Evolutionary conservation across 2,797 vertebrate species (phyloP), one percentile per base, ranked within the genome.

Genomic region (Megaceryle alcyon): DNA sequence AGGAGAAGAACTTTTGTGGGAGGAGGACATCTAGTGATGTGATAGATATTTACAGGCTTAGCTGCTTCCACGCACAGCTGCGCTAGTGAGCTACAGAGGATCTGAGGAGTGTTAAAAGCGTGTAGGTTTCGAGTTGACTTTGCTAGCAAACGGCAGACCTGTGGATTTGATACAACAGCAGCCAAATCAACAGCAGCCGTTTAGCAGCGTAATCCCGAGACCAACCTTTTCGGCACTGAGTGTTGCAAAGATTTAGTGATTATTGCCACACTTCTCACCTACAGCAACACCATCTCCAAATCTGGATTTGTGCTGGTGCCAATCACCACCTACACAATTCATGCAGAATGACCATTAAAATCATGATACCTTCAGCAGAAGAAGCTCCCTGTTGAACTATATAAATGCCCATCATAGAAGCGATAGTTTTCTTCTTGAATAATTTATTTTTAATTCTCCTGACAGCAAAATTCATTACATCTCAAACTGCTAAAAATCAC

Each of bases 21-120:
- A 97, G 87, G 78, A 90, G 79, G 97, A 95, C 97, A 97, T 93
- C 96, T 97, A 97, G 97, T 92, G 97, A 82, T 65, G 70, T 37
- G 51, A 90, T 51, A 9, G 57, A 33, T 94, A 73, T 95, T 93
- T 94, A 86, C 96, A 96, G 29, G 41, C 69, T 53, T 60, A 43
- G 57, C 43, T 51, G 33, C 59, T 79, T 12, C 39, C 8, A 10
- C 26, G 29, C 29, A 25, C 41, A 31, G 72, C 7, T 25, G 37
- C 88, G 23, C n/a, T 64, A 60, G 37, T 7, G 3, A 39, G 41
- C 14, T 3, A 1, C 25, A 41, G 57, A 54, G 41, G 10, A 54
- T 44, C 28, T 6, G 18, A 66, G 31, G 25, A 82, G 39, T 21
- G 21, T n/a, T 8, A 12, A 46, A 73, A 46, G 9, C 5, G 13